Evolutionary conservation across 2,888 invertebrate genomes (phyloP), one percentile per base, ranked within the genome.

Genomic region (Nomada fabriciana): DNA sequence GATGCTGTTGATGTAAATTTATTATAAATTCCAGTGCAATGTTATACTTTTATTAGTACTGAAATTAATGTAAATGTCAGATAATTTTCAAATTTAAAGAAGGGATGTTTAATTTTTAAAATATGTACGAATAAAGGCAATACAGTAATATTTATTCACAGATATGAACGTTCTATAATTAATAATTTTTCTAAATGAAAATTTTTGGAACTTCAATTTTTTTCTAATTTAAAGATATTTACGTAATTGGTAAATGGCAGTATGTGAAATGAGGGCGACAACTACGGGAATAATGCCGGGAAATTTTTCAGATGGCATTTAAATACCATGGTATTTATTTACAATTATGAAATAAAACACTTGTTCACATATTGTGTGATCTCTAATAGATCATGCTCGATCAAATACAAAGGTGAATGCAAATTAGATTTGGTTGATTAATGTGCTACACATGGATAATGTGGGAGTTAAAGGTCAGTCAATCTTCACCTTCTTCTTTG

Each of bases 311-410:
- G 18, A 13, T 10, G n/a, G 18, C 36, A 36, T 36, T 60, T 60
- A 60, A 60, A 36, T 60, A 60, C 18, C 9, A 5, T 18, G 15
- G 29, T 60, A 36, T 60, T 60, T 36, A 60, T 60, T 36, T 36
- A 36, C 18, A 20, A n/a, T 18, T 60, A 60, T 36, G 60, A 36
- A n/a, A 60, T 1, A 18, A 36, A 60, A 60, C 60, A 60, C 60
- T 60, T 60, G 60, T 60, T 36, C 60, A 60, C 18, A 60, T 36
- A 36, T n/a, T 36, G 60, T 36, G 29, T 18, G 36, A 60, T 29
- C 18, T 60, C 18, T 60, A 18, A 60, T 18, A 53, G n/a, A 53
- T 53, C 53, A 53, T n/a, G n/a, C n/a, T 36, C 15, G 60, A 60
- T 36, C 18, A 9, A 3, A 25, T 59, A 29, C 29, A 60, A 18